Evolutionary conservation across 37 sponge, comb jelly and placozoan species (phyloP), one percentile per base, ranked within the genome.

Genomic region (Aphrocallistes beatrix): DNA sequence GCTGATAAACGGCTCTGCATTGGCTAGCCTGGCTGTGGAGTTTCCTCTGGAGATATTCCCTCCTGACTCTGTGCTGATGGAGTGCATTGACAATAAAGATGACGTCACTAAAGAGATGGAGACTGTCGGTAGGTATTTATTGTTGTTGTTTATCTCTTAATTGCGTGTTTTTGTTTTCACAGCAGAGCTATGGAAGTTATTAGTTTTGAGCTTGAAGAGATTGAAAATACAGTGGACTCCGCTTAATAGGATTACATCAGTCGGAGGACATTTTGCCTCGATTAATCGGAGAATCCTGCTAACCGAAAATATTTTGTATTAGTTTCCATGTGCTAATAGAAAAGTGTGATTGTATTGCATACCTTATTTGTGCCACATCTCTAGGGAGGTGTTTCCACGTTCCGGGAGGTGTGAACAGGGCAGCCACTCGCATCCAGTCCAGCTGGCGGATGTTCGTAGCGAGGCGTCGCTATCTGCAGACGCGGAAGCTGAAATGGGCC

Each of bases 401-500:
- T 0, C 51, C 40, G 1, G 84, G 85, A 0, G 94, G 94, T 28
- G 16, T 49, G 34, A 51, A 89, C 37, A 84, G 86, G 23, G 95
- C 93, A 30, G 92, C 95, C 40, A 37, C 88, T 39, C 86, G 85
- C 81, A 89, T 93, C 19, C 92, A 90, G 75, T 91, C 92, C 23
- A 91, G 90, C 0, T 94, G 84, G 51, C 90, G 89, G n/a, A 97
- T 94, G 94, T 90, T 88, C 60, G n/a, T 30, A 17, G 83, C 85
- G 60, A 81, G 93, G 36, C 23, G 45, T 0, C 30, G 50, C 30
- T 97, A 95, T 51, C 83, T 87, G 36, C 88, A 87, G 36, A 81
- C 91, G 83, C 51, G 89, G 38, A 38, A 86, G 81, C 85, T 37
- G 84, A 88, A 91, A 51, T 90, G 91, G 91, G 97, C 97, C 23